phyloP scores from a whole-genome alignment of 2,888 invertebrate genomes.

The Megastigmus dorsalis region DNA sequence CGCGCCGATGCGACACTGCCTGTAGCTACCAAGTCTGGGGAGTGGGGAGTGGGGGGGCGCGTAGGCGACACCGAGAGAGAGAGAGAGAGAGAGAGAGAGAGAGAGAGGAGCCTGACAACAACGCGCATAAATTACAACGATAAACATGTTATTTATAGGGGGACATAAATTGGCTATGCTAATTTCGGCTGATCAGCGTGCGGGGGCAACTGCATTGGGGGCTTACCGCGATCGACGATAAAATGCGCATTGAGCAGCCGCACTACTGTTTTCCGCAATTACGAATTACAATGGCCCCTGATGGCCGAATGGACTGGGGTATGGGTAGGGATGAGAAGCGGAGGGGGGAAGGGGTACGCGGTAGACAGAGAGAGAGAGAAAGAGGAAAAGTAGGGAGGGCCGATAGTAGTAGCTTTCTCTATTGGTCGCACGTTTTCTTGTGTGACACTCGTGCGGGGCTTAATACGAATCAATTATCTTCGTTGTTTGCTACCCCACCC shows the following conservation, averaged over 20 bases:
- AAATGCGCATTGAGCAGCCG: conserved; percentile 46
- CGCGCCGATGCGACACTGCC: conserved; percentile 3
- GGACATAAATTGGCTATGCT: conserved; percentile 72
- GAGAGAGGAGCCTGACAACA: conserved; percentile 38
- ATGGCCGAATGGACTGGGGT: background rate
- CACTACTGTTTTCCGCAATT: conserved; percentile 52
- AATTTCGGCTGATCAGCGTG: conserved; percentile 72
- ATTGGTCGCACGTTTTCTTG: conserved; percentile 26
- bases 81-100: conserved; percentile 30
- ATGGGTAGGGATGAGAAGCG: no score
- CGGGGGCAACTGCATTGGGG: conserved; percentile 63
- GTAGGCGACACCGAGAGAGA: conserved; percentile 8
- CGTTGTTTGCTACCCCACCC: conserved; percentile 4
- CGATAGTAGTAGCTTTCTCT: conserved; percentile 3
- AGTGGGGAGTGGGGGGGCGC: conserved; percentile 3
- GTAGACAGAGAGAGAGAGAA: background rate
- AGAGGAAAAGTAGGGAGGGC: background rate
- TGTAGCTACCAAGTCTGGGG: background rate
- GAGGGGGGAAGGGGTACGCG: no score
- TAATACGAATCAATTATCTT: conserved; percentile 41
- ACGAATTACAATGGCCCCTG: conserved; percentile 44
- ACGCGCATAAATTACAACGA: conserved; percentile 73
- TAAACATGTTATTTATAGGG: conserved; percentile 73
- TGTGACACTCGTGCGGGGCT: conserved; percentile 8
- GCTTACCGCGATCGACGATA: conserved; percentile 66